These are phyloP conservation scores for Dipodomys stephensi DNA, from an alignment of 2,113 vertebrate genomes.

Conservation along the genomic window DNA sequence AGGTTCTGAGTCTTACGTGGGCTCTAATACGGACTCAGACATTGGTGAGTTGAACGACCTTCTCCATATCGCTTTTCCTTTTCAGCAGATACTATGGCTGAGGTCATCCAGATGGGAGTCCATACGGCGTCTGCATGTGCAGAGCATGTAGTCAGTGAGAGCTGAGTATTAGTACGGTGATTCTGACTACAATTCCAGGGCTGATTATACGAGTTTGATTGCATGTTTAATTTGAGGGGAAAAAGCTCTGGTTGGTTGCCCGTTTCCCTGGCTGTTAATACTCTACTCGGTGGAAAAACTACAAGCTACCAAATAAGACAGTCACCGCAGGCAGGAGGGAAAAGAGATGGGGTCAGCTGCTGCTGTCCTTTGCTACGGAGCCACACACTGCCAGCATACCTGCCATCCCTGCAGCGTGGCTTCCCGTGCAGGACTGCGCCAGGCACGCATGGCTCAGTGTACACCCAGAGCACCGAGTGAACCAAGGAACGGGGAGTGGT, in stretches of 20 bases:
- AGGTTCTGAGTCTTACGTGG: background rate
- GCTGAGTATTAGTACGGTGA: background rate
- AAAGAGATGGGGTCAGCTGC: background rate
- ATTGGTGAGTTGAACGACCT: background rate
- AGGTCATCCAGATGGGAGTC: background rate
- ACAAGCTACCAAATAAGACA: accelerated
- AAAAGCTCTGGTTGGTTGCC: background rate
- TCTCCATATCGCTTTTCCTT: background rate
- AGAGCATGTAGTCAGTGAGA: accelerated
- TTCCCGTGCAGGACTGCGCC: too few species aligned
- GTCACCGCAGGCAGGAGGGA: accelerated
- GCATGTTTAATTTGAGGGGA: background rate
- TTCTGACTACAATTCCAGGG: accelerated
- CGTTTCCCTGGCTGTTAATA: background rate
- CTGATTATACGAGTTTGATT: background rate
- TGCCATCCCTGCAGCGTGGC: too few species aligned
- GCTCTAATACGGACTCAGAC: background rate
- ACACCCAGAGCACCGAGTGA: too few species aligned
- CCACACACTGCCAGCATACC: too few species aligned
- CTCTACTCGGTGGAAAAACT: too few species aligned
- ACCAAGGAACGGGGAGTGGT: too few species aligned
- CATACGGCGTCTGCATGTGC: background rate
- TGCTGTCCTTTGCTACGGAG: background rate
- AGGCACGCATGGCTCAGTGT: too few species aligned
- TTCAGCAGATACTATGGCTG: too few species aligned